Conservation (phyloP, 2,797 vertebrate genomes). For the Catostomus latipinnis region DNA sequence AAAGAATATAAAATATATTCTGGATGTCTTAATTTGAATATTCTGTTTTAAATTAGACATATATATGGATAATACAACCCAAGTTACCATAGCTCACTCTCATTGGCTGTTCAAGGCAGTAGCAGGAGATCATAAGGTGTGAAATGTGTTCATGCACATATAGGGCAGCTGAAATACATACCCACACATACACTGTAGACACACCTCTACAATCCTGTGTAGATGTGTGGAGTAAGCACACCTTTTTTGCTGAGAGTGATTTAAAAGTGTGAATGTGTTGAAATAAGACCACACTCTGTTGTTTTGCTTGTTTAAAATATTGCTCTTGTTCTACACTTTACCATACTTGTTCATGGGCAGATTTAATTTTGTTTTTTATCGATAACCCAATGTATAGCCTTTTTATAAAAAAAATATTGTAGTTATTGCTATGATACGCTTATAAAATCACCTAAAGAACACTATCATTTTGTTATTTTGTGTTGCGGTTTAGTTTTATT, state of each 20-base stretch:
- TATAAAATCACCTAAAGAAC: constrained; percentile 39
- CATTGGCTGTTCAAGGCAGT: constrained; percentile 35
- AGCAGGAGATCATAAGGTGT: constrained; percentile 11
- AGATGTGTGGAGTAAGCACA: constrained; percentile 19
- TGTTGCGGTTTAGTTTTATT: not conserved
- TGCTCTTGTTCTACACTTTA: constrained; percentile 3
- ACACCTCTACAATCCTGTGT: not conserved
- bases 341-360: constrained; percentile 28
- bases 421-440: constrained; percentile 43
- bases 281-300: not conserved
- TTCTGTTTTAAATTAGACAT: not conserved
- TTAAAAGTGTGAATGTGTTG: not conserved
- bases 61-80: not conserved
- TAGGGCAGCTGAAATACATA: not conserved
- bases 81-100: constrained; percentile 9
- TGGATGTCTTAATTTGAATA: not conserved
- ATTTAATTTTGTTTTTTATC: constrained; percentile 28
- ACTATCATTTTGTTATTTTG: constrained; percentile 41
- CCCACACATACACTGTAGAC: not conserved
- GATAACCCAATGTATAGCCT: constrained; percentile 44
- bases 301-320: not conserved
- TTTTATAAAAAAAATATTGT: constrained; percentile 30
- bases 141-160: not conserved
- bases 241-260: constrained; percentile 13
- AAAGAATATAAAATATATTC: not conserved